phyloP scores from a whole-genome alignment of 1,140 invertebrate genomes.

The Ephestia elutella region DNA sequence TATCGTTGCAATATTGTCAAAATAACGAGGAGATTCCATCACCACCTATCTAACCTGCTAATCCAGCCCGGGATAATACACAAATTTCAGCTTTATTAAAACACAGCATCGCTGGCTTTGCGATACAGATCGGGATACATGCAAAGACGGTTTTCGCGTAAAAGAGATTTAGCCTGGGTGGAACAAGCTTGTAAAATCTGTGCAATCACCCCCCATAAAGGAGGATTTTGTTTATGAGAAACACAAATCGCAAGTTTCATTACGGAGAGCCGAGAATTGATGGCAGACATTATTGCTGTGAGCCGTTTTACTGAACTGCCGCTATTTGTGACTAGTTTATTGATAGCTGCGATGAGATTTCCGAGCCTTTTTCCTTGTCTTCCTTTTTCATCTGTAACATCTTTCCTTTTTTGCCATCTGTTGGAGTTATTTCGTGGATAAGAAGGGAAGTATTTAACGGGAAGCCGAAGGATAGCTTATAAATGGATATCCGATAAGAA shows the following conservation, averaged over 20 bases:
- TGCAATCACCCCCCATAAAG: slow-evolving; percentile 51
- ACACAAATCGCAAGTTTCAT: slow-evolving; percentile 63
- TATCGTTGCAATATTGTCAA: not conserved
- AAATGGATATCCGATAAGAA: no score
- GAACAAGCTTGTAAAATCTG: slow-evolving; percentile 47
- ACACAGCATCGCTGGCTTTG: not conserved
- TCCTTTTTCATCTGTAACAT: no score
- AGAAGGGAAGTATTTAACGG: no score
- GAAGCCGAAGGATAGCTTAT: no score
- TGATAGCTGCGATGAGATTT: not conserved
- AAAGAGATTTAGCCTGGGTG: slow-evolving; percentile 36
- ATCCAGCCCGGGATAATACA: not conserved
- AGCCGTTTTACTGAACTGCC: not conserved
- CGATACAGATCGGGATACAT: slow-evolving; percentile 22
- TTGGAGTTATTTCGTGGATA: no score
- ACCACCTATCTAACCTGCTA: not conserved
- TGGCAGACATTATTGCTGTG: slow-evolving; percentile 37
- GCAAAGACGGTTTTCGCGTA: slow-evolving; percentile 44
- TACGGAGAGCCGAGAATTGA: slow-evolving; percentile 47
- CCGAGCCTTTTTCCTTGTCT: no score
- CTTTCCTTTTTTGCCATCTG: no score
- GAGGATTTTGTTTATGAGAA: slow-evolving; percentile 59
- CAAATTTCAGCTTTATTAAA: not conserved
- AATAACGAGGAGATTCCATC: not conserved
- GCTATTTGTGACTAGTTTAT: slow-evolving; percentile 2